Conservation (phyloP, 2,888 invertebrate species). For the Drosophila infuscata region DNA sequence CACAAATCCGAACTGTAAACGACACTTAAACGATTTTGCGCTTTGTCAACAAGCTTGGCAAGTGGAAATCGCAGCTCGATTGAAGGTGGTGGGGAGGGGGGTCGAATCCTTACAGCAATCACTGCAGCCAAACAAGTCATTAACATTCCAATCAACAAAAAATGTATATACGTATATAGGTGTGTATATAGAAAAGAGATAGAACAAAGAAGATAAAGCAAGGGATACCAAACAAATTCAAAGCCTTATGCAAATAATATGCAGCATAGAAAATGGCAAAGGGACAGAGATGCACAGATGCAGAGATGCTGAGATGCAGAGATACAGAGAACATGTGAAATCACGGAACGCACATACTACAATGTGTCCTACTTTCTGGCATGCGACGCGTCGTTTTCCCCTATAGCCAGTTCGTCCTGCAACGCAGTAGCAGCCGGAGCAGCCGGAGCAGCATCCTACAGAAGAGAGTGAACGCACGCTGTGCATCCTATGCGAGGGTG, state of each 20-base stretch:
- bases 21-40: slow-evolving; percentile 56
- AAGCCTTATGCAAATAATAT: slow-evolving; percentile 49
- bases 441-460: slow-evolving; percentile 7
- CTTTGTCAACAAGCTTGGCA: slow-evolving; percentile 48
- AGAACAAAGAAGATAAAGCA: background rate
- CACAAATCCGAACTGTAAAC: slow-evolving; percentile 58
- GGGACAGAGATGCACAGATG: slow-evolving; percentile 12
- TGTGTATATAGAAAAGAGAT: background rate
- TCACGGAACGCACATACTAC: slow-evolving; percentile 26
- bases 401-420: slow-evolving; percentile 25
- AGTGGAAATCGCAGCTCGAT: slow-evolving; percentile 2
- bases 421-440: slow-evolving; percentile 6
- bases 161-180: background rate
- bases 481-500: slow-evolving; percentile 9
- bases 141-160: slow-evolving; percentile 54
- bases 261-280: slow-evolving; percentile 19
- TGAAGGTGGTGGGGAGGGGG: background rate
- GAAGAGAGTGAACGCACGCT: slow-evolving; percentile 18
- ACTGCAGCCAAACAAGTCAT: slow-evolving; percentile 47
- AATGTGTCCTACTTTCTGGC: slow-evolving; percentile 72
- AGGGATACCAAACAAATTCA: slow-evolving; percentile 18
- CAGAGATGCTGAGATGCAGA: slow-evolving; percentile 13
- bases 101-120: slow-evolving; percentile 34
- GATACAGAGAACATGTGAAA: slow-evolving; percentile 22
- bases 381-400: slow-evolving; percentile 56